Conservation (phyloP, 2,797 vertebrate genomes). For the Takifugu ocellatus region DNA sequence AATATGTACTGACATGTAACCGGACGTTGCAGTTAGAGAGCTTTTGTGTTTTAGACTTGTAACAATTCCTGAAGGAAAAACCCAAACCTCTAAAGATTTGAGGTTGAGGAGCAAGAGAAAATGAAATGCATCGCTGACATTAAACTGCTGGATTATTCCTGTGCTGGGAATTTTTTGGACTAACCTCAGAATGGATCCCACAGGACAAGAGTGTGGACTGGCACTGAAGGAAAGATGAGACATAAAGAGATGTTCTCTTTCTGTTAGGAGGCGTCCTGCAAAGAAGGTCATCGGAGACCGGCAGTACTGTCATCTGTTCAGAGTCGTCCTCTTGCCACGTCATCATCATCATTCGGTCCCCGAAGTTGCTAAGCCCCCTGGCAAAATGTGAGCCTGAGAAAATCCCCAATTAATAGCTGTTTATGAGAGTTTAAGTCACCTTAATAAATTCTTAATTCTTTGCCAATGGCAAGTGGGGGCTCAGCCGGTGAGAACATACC, state of each 20-base stretch:
- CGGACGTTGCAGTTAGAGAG: constrained; percentile 33
- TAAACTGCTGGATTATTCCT: constrained; percentile 43
- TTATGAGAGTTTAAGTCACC: constrained; percentile 62
- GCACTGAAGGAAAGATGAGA: constrained; percentile 23
- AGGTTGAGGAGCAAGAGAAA: constrained; percentile 33
- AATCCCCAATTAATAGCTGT: constrained; percentile 62
- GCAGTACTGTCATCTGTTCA: constrained; percentile 42
- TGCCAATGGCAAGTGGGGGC: constrained; percentile 34
- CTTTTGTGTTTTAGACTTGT: constrained; percentile 42
- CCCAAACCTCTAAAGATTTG: constrained; percentile 26
- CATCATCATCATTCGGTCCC: constrained; percentile 33
- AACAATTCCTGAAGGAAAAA: constrained; percentile 45
- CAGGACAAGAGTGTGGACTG: constrained; percentile 19
- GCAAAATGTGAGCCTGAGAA: constrained; percentile 38
- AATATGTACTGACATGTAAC: constrained; percentile 58
- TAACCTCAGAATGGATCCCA: constrained; percentile 38
- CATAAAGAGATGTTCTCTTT: constrained; percentile 11
- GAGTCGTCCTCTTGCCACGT: constrained; percentile 46
- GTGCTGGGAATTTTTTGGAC: constrained; percentile 37
- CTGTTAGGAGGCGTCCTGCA: no score
- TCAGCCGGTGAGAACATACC: constrained; percentile 23
- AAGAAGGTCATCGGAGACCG: constrained; percentile 33
- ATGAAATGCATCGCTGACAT: constrained; percentile 58
- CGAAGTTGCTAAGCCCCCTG: constrained; percentile 32
- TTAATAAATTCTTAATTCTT: constrained; percentile 63